Conservation (phyloP, 2,113 vertebrate species). For the Menidia beryllina region DNA sequence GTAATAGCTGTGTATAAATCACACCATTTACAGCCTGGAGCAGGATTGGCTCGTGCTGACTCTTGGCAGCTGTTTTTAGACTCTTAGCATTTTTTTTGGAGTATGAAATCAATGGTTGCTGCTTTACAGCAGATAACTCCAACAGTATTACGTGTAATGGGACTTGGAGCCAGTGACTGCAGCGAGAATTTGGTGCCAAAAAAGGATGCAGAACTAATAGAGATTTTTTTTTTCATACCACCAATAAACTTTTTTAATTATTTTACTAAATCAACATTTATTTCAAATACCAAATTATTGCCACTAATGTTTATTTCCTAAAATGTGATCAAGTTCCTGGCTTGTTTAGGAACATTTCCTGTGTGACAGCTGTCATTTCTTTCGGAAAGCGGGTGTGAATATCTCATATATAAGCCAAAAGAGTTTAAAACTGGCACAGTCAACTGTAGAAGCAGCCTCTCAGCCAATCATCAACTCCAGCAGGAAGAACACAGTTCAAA, state of each 20-base stretch:
- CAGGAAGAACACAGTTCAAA: slow-evolving; percentile 59
- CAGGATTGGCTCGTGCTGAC: neutral
- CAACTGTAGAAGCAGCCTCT: slow-evolving; percentile 18
- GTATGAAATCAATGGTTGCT: slow-evolving; percentile 10
- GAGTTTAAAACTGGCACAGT: slow-evolving; percentile 31
- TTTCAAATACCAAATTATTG: neutral
- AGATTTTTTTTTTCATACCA: neutral
- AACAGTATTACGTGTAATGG: slow-evolving; percentile 11
- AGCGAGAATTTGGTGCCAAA: neutral
- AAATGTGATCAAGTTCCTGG: neutral
- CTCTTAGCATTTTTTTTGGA: slow-evolving; percentile 6
- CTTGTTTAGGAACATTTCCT: neutral
- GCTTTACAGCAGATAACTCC: slow-evolving; percentile 1
- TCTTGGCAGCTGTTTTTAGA: slow-evolving; percentile 29
- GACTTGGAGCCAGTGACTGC: neutral
- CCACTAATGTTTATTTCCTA: neutral
- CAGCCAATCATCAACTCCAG: slow-evolving; percentile 46
- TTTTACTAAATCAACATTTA: neutral
- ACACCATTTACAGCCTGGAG: slow-evolving; percentile 27
- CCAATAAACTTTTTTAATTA: neutral
- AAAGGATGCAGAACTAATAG: neutral
- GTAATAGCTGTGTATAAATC: slow-evolving; percentile 25
- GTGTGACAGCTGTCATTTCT: neutral
- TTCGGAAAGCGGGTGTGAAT: slow-evolving; percentile 13
- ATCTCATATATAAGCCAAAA: slow-evolving; percentile 17